A percentile compares a stretch with the other conserved stretches of the same genome.
phyloP scores from a whole-genome alignment of 64 coral and sea anemone genomes.

The Acropora tenuis region DNA sequence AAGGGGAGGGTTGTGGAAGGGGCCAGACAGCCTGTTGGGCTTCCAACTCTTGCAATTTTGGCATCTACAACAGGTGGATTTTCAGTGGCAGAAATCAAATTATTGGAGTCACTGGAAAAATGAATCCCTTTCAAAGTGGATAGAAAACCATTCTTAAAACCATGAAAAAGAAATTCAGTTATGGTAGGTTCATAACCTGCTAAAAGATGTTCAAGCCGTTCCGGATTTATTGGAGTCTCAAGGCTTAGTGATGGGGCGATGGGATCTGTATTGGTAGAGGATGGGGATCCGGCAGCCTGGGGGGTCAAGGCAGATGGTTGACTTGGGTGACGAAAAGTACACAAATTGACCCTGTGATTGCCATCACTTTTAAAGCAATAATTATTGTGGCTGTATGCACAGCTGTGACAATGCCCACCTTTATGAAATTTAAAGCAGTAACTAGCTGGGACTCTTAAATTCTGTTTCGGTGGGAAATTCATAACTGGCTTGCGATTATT shows the following conservation, averaged over 20 bases:
- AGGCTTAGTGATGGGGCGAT: neutral
- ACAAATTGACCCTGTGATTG: slow-evolving; percentile 12
- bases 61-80: neutral
- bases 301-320: neutral
- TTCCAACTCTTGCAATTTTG: neutral
- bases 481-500: neutral
- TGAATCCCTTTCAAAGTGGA: neutral
- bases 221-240: neutral
- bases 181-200: neutral
- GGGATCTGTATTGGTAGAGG: neutral
- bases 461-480: neutral
- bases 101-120: neutral
- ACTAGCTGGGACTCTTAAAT: slow-evolving; percentile 10
- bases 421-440: slow-evolving; percentile 17
- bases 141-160: slow-evolving; percentile 16
- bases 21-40: neutral
- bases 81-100: neutral
- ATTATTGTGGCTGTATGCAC: neutral
- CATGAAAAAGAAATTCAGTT: neutral
- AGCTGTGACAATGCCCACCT: neutral
- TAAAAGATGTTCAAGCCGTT: neutral
- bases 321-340: neutral
- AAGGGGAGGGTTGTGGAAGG: neutral
- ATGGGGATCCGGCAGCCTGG: neutral
- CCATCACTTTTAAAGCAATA: slow-evolving; percentile 3